Evolutionary conservation across 2,797 vertebrate species (phyloP), one percentile per base, ranked within the genome.

Genomic region (Phalanger gymnotis): DNA sequence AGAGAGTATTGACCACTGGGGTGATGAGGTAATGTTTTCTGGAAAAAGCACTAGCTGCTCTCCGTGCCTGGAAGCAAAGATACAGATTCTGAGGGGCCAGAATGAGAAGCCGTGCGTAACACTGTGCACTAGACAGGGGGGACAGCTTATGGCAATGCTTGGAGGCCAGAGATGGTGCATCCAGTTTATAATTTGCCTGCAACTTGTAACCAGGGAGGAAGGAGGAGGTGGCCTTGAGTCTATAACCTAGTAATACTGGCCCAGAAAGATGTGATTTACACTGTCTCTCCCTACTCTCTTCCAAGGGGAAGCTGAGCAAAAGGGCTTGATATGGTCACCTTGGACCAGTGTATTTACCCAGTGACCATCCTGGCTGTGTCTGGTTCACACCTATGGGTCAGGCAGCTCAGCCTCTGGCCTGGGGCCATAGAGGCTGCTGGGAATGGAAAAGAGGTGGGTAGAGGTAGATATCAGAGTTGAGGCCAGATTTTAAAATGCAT

Each of bases 351-450:
- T 47, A 54, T 25, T 13, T 40, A n/a, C 52, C 54, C 1, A 11
- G 55, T 31, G 66, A 34, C 11, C 28, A 4, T 34, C 6, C 11
- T 87, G 73, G 19, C 22, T 87, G 40, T 27, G 40, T 87, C 73
- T 87, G 25, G 73, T 28, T 22, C 73, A 87, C 40, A 87, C 13
- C 73, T 47, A 7, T 25, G 19, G 40, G 40, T 87, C 22, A 47
- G 73, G 22, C 73, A 25, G 73, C 40, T 87, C 40, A 47, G 40
- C 11, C 3, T 51, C 22, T 87, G 73, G 3, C 40, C 40, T 27
- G 10, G 73, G 40, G 12, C 7, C 4, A 5, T 4, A 10, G 1
- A 92, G 87, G 51, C 13, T n/a, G 9, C 28, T 0, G 0, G 1
- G 0, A 6, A 30, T 25, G 4, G 3, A 16, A 93, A 53, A 25